Conservation (phyloP, 2,888 invertebrate genomes). For the Neria commutata region DNA sequence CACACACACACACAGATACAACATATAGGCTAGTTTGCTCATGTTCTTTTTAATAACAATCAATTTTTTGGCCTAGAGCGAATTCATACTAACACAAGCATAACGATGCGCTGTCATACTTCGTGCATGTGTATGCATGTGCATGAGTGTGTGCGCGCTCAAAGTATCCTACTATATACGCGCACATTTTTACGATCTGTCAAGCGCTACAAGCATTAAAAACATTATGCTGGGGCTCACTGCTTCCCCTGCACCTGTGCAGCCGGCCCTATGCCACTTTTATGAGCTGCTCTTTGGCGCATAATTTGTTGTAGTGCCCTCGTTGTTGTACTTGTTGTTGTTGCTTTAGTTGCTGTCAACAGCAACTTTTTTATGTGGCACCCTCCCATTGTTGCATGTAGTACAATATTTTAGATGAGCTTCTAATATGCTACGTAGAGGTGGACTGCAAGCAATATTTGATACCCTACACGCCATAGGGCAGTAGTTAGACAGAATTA, state of each 20-base stretch:
- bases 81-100: neutral
- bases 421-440: neutral
- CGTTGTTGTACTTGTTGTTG: too few relatives aligned
- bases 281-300: neutral
- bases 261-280: neutral
- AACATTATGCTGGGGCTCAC: neutral
- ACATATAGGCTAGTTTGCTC: too few relatives aligned
- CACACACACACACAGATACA: neutral
- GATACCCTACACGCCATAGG: too few relatives aligned
- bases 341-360: neutral
- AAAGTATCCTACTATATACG: neutral
- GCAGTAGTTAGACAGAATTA: too few relatives aligned
- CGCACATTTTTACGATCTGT: conserved; percentile 51
- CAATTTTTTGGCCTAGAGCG: conserved; percentile 1
- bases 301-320: too few relatives aligned
- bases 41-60: neutral
- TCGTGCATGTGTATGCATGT: neutral
- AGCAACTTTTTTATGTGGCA: conserved; percentile 1
- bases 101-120: neutral
- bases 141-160: neutral
- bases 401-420: neutral
- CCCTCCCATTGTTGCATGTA: neutral
- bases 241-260: neutral
- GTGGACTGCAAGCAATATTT: neutral
- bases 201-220: conserved; percentile 33